Evolutionary conservation across 2,888 invertebrate species (phyloP).

Genomic region (Aphodius granarius): DNA sequence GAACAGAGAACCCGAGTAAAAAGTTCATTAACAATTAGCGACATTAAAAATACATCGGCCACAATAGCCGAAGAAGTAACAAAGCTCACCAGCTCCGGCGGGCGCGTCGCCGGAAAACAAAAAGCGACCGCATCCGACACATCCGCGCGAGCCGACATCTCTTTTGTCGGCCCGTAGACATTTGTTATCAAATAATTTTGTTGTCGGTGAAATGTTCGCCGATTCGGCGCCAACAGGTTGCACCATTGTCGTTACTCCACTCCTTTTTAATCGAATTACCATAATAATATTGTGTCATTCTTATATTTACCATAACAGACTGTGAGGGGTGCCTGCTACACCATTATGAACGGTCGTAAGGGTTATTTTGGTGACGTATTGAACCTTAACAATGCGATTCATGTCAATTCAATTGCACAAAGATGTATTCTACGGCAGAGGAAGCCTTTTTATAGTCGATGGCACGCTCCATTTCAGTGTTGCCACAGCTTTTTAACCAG

Average conservation of each 20-base stretch:
- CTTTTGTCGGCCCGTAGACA: slow-evolving; percentile 48
- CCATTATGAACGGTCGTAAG: too few species aligned
- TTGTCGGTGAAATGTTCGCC: slow-evolving; percentile 52
- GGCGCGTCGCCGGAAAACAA: slow-evolving; percentile 41
- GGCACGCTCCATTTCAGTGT: too few species aligned
- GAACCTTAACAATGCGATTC: slow-evolving; percentile 48
- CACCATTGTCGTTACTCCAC: slow-evolving; percentile 50
- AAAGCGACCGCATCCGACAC: slow-evolving; percentile 45
- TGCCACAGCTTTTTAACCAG: too few species aligned
- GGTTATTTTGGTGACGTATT: slow-evolving; percentile 49
- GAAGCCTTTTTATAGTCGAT: slow-evolving; percentile 34
- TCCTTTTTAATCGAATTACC: slow-evolving; percentile 55
- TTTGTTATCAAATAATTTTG: slow-evolving; percentile 55
- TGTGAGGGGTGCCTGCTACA: too few species aligned
- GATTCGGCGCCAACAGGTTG: slow-evolving; percentile 53
- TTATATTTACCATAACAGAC: slow-evolving; percentile 53
- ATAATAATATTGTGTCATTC: slow-evolving; percentile 55
- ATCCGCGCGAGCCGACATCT: slow-evolving; percentile 40
- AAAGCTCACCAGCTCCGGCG: slow-evolving; percentile 27
- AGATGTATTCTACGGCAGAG: slow-evolving; percentile 44
- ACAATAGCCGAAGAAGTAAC: slow-evolving; percentile 37
- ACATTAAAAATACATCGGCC: slow-evolving; percentile 45
- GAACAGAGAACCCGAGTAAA: slow-evolving; percentile 23
- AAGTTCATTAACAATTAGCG: slow-evolving; percentile 44
- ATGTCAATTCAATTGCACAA: slow-evolving; percentile 50